These are phyloP conservation scores for Oxyscelio sp. DNA, from an alignment of 2,888 invertebrate species.

Conservation along the genomic window DNA sequence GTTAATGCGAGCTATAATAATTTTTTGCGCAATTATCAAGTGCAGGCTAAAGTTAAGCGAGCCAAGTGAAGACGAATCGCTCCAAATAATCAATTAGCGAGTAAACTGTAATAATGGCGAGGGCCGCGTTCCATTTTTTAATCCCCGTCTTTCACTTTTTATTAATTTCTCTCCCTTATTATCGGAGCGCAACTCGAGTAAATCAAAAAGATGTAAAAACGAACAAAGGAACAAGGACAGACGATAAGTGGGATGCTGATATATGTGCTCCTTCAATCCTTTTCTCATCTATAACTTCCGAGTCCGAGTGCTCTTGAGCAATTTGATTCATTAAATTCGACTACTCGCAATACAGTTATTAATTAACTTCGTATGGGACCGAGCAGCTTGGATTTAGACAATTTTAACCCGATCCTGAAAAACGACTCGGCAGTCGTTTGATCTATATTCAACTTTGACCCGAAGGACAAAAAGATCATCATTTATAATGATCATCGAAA, in stretches of 20 bases:
- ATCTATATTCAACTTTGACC: too few species aligned
- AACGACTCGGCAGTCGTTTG: too few species aligned
- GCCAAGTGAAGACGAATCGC: slow-evolving; percentile 39
- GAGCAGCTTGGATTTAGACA: too few species aligned
- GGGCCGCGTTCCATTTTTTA: not conserved
- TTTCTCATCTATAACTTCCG: slow-evolving; percentile 40
- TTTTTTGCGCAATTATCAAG: slow-evolving; percentile 51
- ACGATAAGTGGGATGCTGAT: slow-evolving; percentile 47
- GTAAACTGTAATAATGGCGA: slow-evolving; percentile 41
- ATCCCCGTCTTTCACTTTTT: slow-evolving; percentile 3
- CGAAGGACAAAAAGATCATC: too few species aligned
- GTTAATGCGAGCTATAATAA: slow-evolving; percentile 29
- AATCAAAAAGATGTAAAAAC: slow-evolving; percentile 52
- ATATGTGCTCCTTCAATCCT: slow-evolving; percentile 45
- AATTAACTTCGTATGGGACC: slow-evolving; percentile 11
- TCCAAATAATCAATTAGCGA: slow-evolving; percentile 54
- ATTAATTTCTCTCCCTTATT: slow-evolving; percentile 10
- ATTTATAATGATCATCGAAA: too few species aligned
- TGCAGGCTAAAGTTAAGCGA: slow-evolving; percentile 13
- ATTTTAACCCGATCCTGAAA: too few species aligned
- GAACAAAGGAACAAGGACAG: slow-evolving; percentile 27
- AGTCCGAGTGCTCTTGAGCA: slow-evolving; percentile 26
- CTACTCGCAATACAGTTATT: slow-evolving; percentile 34
- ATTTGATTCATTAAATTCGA: slow-evolving; percentile 45
- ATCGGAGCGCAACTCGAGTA: slow-evolving; percentile 36